Evolutionary conservation across 2,113 vertebrate species (phyloP).

Genomic region (Sterrhoptilus dennistouni): DNA sequence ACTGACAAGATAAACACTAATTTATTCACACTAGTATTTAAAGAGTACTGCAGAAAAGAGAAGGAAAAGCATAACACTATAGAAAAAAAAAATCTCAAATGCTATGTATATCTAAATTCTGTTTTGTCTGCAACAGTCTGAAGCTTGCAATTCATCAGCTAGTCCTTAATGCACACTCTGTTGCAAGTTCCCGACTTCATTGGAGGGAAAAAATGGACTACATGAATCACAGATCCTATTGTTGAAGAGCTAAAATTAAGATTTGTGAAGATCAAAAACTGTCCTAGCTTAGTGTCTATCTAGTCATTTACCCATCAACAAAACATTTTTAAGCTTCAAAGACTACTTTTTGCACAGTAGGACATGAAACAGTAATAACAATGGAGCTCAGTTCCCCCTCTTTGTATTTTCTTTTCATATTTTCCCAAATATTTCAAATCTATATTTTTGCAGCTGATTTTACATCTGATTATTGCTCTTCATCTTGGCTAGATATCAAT

Average conservation of each 20-base stretch:
- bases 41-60: neutral
- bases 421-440: neutral
- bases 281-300: neutral
- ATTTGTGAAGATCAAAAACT: neutral
- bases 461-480: neutral
- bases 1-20: neutral
- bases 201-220: neutral
- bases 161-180: neutral
- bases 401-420: neutral
- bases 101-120: neutral
- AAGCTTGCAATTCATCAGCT: neutral
- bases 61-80: neutral
- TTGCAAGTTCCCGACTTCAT: neutral
- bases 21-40: neutral
- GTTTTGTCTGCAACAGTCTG: neutral
- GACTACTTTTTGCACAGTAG: neutral
- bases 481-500: neutral
- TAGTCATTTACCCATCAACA: neutral
- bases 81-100: neutral
- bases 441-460: slow-evolving; percentile 8
- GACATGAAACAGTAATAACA: neutral
- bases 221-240: neutral
- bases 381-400: neutral
- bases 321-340: neutral
- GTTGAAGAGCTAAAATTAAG: neutral